A percentile compares a stretch with the other conserved stretches of the same genome.
These are phyloP conservation scores for Seira sanloemensis DNA, from an alignment of 2,888 invertebrate species.

Conservation along the genomic window DNA sequence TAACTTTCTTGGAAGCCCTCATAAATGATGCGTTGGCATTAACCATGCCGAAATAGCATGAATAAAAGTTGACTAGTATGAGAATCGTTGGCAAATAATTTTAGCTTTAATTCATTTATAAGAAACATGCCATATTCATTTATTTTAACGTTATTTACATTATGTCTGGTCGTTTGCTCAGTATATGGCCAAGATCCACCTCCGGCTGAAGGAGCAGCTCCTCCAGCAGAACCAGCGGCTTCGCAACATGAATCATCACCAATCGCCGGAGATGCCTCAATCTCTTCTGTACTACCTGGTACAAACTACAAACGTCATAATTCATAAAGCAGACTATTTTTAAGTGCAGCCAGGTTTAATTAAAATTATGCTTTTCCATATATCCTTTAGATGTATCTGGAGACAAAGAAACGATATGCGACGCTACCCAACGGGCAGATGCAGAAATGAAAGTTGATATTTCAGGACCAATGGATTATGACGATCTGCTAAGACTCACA, in stretches of 20 bases:
- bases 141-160: neutral
- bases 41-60: no score
- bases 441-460: constrained; percentile 28
- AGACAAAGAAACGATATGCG: constrained; percentile 41
- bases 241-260: neutral
- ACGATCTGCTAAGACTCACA: constrained; percentile 43
- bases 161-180: neutral
- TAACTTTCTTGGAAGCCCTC: no score
- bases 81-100: no score
- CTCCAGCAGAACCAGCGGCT: neutral
- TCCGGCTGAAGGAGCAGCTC: neutral
- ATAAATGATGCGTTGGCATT: no score
- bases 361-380: no score
- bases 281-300: neutral
- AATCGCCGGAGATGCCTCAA: neutral
- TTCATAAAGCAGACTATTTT: neutral
- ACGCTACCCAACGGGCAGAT: constrained; percentile 21
- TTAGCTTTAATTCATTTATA: neutral
- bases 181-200: neutral
- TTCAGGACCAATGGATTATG: constrained; percentile 43
- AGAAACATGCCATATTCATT: neutral
- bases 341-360: neutral
- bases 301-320: neutral
- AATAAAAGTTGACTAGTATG: no score
- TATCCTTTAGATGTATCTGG: constrained; percentile 29